phyloP scores from a whole-genome alignment of 1,140 invertebrate genomes.

The Aphis gossypii region DNA sequence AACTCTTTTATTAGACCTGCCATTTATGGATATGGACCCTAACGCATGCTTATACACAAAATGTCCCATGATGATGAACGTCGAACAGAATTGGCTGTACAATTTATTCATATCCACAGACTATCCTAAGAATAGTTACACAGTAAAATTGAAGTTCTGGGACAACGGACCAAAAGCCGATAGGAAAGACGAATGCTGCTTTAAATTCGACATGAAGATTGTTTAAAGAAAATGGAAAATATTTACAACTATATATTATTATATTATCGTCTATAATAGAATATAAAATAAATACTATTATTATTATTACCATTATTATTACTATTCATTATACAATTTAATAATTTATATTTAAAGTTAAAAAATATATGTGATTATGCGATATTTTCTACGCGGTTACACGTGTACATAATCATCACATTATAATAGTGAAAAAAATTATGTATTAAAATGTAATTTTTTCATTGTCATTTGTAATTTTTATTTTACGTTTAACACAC shows the following conservation, averaged over 20 bases:
- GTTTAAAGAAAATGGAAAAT: not conserved
- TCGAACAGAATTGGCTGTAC: not conserved
- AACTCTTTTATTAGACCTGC: not conserved
- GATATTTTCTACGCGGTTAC: not conserved
- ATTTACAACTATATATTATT: not conserved
- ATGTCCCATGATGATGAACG: not conserved
- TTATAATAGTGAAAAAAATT: not conserved
- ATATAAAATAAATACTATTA: not conserved
- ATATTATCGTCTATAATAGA: not conserved
- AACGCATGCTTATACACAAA: slow-evolving; percentile 24
- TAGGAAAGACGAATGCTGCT: not conserved
- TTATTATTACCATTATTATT: not conserved
- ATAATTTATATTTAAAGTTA: not conserved
- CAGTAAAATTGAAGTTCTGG: slow-evolving; percentile 25
- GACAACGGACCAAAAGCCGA: not conserved
- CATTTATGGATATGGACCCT: slow-evolving; percentile 38
- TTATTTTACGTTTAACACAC: not conserved
- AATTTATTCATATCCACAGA: not conserved
- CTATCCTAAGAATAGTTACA: not conserved
- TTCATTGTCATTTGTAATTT: not conserved
- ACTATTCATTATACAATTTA: not conserved
- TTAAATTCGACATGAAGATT: slow-evolving; percentile 30
- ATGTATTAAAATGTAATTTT: not conserved
- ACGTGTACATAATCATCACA: not conserved
- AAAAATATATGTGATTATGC: not conserved